phyloP scores from a whole-genome alignment of 2,797 vertebrate species.

The Percopsis omiscomaycus region DNA sequence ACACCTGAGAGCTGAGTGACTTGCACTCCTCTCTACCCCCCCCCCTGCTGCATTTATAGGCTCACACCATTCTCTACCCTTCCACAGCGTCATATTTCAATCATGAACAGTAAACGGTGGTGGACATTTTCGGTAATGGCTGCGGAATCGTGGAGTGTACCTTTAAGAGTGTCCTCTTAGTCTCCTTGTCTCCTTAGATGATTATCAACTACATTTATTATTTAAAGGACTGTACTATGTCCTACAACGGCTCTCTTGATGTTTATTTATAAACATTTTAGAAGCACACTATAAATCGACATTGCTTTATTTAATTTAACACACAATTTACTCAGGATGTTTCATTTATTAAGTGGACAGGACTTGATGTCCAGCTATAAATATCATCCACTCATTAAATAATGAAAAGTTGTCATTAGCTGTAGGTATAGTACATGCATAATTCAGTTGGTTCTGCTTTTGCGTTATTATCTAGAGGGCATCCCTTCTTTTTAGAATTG shows the following conservation, averaged over 20 bases:
- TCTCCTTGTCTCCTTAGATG: too few relatives aligned
- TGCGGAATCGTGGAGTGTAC: too few relatives aligned
- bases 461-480: constrained; percentile 16
- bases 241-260: background rate
- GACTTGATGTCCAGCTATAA: constrained; percentile 24
- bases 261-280: constrained; percentile 7
- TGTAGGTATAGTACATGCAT: constrained; percentile 46
- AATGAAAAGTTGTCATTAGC: constrained; percentile 55
- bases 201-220: too few relatives aligned
- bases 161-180: too few relatives aligned
- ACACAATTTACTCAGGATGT: constrained; percentile 47
- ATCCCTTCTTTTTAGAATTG: background rate
- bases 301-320: constrained; percentile 34
- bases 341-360: constrained; percentile 38
- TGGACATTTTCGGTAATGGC: too few relatives aligned
- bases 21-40: too few relatives aligned
- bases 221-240: background rate
- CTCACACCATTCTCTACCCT: too few relatives aligned
- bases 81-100: too few relatives aligned
- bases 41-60: too few relatives aligned
- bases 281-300: background rate
- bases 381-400: constrained; percentile 50
- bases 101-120: too few relatives aligned
- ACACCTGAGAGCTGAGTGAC: too few relatives aligned
- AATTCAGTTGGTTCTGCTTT: constrained; percentile 49